A percentile compares a stretch with the other conserved stretches of the same genome.
Conservation (phyloP, 2,113 vertebrate species). For the Caracal caracal region DNA sequence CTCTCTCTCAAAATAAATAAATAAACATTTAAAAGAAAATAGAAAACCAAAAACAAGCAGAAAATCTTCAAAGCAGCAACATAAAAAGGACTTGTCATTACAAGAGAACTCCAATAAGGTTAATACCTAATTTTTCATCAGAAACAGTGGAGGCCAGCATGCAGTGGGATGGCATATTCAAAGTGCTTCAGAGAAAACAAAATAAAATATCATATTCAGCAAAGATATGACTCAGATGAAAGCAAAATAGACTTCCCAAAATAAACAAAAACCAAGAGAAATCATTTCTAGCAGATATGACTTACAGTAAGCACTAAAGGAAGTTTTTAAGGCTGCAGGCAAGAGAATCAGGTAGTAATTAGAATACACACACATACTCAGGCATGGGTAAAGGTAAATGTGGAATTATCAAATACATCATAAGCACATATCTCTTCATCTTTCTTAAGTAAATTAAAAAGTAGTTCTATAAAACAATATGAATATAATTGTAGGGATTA, state of each 20-base stretch:
- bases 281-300: background rate
- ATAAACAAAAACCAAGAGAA: background rate
- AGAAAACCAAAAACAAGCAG: background rate
- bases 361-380: background rate
- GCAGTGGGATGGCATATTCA: background rate
- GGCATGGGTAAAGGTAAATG: background rate
- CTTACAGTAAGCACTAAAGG: background rate
- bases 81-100: background rate
- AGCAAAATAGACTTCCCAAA: background rate
- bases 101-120: background rate
- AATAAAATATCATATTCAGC: background rate
- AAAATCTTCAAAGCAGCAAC: background rate
- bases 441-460: background rate
- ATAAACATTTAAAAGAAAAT: no score
- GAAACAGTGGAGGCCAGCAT: background rate
- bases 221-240: background rate
- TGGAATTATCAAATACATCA: background rate
- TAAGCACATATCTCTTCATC: background rate
- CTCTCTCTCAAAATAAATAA: no score
- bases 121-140: background rate
- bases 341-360: background rate
- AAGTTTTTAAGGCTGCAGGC: background rate
- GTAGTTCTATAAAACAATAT: background rate
- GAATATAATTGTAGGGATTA: background rate
- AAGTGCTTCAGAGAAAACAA: background rate